Evolutionary conservation across 2,113 vertebrate species (phyloP), one percentile per base, ranked within the genome.

Genomic region (Mus musculus): DNA sequence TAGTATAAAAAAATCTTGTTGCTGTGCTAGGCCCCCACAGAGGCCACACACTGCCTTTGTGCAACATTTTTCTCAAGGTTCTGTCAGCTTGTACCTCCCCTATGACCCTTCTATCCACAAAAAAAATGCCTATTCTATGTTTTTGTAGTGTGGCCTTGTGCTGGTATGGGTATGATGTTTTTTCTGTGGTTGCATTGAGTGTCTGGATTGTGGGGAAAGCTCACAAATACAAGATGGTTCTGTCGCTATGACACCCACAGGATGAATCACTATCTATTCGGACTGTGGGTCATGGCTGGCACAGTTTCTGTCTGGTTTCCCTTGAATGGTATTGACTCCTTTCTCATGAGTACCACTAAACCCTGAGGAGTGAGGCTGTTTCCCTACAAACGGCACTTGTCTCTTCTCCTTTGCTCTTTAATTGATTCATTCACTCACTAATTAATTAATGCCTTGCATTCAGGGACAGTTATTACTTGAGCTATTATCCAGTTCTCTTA

Each of bases 191-290:
- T 72, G n/a, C 10, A 6, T 72, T 72, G 30, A 78, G 56, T 19
- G 19, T 10, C 16, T 63, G 42, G 6, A 3, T 49, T 59, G 2
- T 11, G 13, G 39, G 30, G 59, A 36, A 65, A 56, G 49, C 12
- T 16, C 9, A 0, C 61, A 73, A 33, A 52, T 16, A 3, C 7
- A 39, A 80, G 71, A 36, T 3, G 5, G 24, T 14, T 7, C 7
- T 12, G 33, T 59, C 24, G 14, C 20, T n/a, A 2, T 8, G 8
- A 19, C 13, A 30, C 3, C 24, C 6, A 0, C 80, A 36, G 1
- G 42, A 22, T 19, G 14, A 10, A 4, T 10, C 13, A 11, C 63
- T 9, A 0, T 61, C 67, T 28, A 0, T 7, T 7, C 5, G 0
- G 28, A 63, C 78, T 24, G 16, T 49, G 49, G 22, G 30, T 28